Conservation (phyloP, 2,888 invertebrate genomes). For the Fragum fragum region DNA sequence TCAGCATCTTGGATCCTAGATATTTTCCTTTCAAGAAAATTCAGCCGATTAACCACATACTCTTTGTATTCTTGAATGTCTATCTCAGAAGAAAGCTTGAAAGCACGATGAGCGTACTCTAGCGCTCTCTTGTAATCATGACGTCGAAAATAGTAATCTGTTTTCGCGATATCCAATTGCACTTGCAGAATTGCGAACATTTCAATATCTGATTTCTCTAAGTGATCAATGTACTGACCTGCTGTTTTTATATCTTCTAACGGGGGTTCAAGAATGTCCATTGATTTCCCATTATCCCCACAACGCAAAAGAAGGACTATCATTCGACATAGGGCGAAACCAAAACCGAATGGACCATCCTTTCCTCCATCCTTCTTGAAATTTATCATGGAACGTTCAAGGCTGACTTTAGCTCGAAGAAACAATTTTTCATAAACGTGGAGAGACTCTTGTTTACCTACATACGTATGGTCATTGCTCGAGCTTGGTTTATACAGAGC, state of each 20-base stretch:
- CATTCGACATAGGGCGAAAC: slow-evolving; percentile 64
- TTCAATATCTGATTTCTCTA: slow-evolving; percentile 62
- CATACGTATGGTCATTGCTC: slow-evolving; percentile 60
- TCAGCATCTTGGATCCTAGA: too few species aligned
- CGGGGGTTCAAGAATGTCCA: slow-evolving; percentile 51
- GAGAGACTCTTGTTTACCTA: slow-evolving; percentile 52
- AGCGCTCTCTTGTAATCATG: slow-evolving; percentile 44
- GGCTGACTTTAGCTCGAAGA: slow-evolving; percentile 58
- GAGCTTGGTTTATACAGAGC: slow-evolving; percentile 69
- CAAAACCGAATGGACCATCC: slow-evolving; percentile 71
- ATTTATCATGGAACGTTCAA: slow-evolving; percentile 64
- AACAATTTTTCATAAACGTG: slow-evolving; percentile 51
- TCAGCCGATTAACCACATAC: slow-evolving; percentile 60
- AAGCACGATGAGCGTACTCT: slow-evolving; percentile 61
- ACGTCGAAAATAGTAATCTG: slow-evolving; percentile 65
- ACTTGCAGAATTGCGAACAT: slow-evolving; percentile 67
- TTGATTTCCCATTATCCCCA: slow-evolving; percentile 67
- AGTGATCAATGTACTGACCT: slow-evolving; percentile 51
- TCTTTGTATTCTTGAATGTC: slow-evolving; percentile 65
- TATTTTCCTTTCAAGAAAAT: slow-evolving; percentile 18
- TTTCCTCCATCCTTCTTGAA: slow-evolving; percentile 69
- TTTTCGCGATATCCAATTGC: slow-evolving; percentile 64
- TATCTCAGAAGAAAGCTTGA: slow-evolving; percentile 51
- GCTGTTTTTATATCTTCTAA: slow-evolving; percentile 55
- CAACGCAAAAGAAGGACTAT: slow-evolving; percentile 62